phyloP scores from a whole-genome alignment of 2,113 vertebrate genomes.

The Sinocyclocheilus rhinocerous region DNA sequence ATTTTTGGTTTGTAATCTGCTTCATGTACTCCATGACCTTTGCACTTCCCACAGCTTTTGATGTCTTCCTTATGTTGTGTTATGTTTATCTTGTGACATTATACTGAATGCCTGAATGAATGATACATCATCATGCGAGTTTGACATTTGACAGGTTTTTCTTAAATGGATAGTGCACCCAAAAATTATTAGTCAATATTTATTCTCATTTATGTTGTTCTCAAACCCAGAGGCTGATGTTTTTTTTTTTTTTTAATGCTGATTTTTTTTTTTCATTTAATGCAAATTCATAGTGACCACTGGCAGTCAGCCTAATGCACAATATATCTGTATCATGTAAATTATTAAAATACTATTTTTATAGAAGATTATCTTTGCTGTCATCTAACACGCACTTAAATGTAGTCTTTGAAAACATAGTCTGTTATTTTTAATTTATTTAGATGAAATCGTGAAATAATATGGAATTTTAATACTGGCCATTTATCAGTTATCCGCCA shows the following conservation, averaged over 20 bases:
- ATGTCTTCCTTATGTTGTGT: conserved; percentile 7
- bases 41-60: conserved; percentile 20
- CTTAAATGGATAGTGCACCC: background rate
- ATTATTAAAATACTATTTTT: background rate
- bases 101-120: background rate
- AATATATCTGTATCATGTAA: background rate
- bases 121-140: conserved; percentile 15
- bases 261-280: background rate
- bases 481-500: background rate
- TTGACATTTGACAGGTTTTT: background rate
- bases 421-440: background rate
- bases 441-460: background rate
- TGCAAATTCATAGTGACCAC: background rate
- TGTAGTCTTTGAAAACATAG: background rate
- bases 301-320: background rate
- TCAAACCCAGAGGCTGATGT: background rate
- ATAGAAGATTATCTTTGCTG: too few species aligned
- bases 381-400: background rate
- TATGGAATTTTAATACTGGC: background rate
- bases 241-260: background rate
- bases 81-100: conserved; percentile 2
- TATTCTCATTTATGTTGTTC: background rate
- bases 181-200: background rate
- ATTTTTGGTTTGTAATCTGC: background rate
- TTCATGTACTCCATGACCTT: background rate